Evolutionary conservation across 2,888 invertebrate genomes (phyloP), one percentile per base, ranked within the genome.

Genomic region (Balanococcus diminutus): DNA sequence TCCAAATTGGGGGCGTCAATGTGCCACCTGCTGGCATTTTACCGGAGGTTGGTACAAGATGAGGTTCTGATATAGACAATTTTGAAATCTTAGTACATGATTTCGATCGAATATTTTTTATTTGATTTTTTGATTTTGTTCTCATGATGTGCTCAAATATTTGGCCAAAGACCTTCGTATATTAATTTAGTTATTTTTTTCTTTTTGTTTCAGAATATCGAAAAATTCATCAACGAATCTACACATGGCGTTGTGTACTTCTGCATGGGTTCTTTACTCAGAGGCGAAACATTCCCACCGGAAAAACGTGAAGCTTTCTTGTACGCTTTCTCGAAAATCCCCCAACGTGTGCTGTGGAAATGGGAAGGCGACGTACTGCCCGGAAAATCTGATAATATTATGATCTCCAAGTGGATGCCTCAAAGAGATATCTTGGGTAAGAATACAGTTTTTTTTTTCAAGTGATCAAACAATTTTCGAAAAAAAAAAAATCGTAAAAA

Each of bases 391-490:
- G 90, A 91, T 85, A 85, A 87, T n/a, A 90, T 95, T 9, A 92
- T 92, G 89, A 89, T 92, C 9, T 91, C 91, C 72, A 92, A 91
- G 87, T 95, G 95, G 95, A 89, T 94, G 88, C 96, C 96, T 0
- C 96, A 96, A 89, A 93, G 93, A 88, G 94, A 95, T 89, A 91
- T 96, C 88, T 90, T 96, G 86, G 94, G 96, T 96, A 67, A 85
- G 85, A n/a, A n/a, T n/a, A n/a, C n/a, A n/a, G n/a, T n/a, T n/a
- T n/a, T n/a, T n/a, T n/a, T n/a, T n/a, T n/a, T n/a, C n/a, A n/a
- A n/a, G n/a, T n/a, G n/a, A n/a, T n/a, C n/a, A n/a, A n/a, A n/a
- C n/a, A n/a, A n/a, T n/a, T n/a, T n/a, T n/a, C n/a, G n/a, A n/a
- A n/a, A n/a, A n/a, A n/a, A n/a, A n/a, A n/a, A n/a, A n/a, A n/a